A percentile compares a stretch with the other conserved stretches of the same genome.
These are phyloP conservation scores for Apostichopus parvimensis DNA, from an alignment of 35 echinoderm and acorn worm genomes.

Conservation along the genomic window DNA sequence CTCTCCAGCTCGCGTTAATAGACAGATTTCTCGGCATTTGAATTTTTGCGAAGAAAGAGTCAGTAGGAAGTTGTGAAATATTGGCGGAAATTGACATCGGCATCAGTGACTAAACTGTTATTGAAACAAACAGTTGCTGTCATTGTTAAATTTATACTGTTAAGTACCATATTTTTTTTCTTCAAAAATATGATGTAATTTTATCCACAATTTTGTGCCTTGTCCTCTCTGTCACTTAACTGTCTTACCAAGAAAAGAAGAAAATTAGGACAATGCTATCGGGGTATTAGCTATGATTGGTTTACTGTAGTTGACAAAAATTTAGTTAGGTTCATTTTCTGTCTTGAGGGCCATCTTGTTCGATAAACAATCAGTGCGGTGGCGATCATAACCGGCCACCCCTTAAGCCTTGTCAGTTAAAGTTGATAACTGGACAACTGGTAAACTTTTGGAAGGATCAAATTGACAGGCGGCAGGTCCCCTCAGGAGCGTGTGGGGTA, in stretches of 20 bases:
- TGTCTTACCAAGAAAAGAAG: background rate
- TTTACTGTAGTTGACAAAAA: background rate
- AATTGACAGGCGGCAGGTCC: background rate
- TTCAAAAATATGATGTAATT: no score
- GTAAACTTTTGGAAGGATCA: background rate
- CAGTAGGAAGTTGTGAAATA: no score
- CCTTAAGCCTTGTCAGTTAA: slow-evolving; percentile 3
- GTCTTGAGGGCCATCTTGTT: background rate
- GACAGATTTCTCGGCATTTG: no score
- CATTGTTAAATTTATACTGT: no score
- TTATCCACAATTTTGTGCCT: no score
- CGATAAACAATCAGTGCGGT: background rate
- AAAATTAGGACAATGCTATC: background rate
- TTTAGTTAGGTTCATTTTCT: background rate
- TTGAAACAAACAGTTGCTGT: no score
- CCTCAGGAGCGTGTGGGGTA: background rate
- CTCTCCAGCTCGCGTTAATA: no score
- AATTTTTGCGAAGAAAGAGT: no score
- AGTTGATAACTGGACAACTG: background rate
- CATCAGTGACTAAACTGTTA: no score
- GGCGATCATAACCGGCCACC: background rate
- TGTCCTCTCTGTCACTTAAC: no score
- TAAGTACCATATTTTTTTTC: no score
- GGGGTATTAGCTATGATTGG: background rate
- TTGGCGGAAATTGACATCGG: no score